Base-by-base conservation (phyloP, 2,797 vertebrate genomes). In the Pagetopsis macropterus region DNA sequence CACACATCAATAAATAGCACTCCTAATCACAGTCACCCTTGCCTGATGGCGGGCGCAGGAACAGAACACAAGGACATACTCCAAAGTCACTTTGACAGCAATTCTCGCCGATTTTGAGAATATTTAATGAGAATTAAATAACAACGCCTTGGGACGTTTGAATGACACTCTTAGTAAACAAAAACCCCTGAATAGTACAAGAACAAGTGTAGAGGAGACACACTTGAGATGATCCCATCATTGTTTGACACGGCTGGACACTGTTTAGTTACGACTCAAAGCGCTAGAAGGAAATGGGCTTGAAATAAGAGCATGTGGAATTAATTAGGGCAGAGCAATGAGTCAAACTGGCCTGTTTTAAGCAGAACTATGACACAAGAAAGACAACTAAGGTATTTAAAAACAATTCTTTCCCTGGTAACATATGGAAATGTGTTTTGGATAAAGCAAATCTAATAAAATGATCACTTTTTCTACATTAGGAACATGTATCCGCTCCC, bases 1-100 rank as follows among this genome's bases (percentile, higher is more conserved):
- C 27, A 27, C 27, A 27, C 72, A 71, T 80, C 77, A 80, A 75
- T 78, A 73, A 79, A 44, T 59, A 71, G 45, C 46, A 46, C 64
- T 65, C 65, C 37, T 72, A 72, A 78, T 87, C 75, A 80, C 43
- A 63, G 44, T 65, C 81, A 69, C 67, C 67, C 77, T 67, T 37
- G 64, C 51, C 59, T 80, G 78, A 84, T 78, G 80, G 65, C 59
- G 72, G 59, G 66, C 31, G 50, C 31, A 65, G 57, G 12, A 46
- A 63, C 83, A 72, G 58, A 80, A 65, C 65, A 79, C 79, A 63
- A 80, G 71, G 80, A 76, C 77, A 72, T 50, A 60, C 76, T 81
- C 73, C 63, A 88, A 81, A 90, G 88, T 84, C 86, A 79, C 73
- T 81, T 58, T 79, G 79, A 84, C 61, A 76, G 67, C 68, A 75